Conservation (phyloP, 2,797 vertebrate genomes). For the Melanotaenia maccullochi region DNA sequence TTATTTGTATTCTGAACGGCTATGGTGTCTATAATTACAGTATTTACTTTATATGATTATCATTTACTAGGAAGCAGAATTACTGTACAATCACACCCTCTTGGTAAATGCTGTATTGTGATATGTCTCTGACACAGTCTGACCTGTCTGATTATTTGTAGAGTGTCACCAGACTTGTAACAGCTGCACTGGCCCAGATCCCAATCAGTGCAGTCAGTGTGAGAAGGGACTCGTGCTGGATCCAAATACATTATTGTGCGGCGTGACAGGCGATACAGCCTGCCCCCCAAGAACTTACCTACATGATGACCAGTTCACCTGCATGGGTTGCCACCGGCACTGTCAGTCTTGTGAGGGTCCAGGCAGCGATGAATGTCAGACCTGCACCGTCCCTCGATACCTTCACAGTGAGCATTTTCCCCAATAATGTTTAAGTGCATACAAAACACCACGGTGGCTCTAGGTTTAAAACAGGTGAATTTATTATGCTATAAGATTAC, state of each 20-base stretch:
- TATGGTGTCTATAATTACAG: background rate
- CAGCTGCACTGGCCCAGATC: constrained; percentile 77
- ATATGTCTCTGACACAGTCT: background rate
- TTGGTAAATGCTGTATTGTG: background rate
- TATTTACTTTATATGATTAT: background rate
- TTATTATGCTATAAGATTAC: background rate
- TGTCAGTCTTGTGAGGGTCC: constrained; percentile 82
- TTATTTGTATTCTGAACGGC: background rate
- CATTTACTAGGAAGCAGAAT: background rate
- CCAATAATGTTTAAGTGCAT: background rate
- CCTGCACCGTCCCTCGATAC: constrained; percentile 76
- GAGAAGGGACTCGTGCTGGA: constrained; percentile 82
- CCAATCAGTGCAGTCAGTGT: constrained; percentile 83
- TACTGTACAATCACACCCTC: background rate
- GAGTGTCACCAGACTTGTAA: constrained; percentile 86
- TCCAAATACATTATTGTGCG: constrained; percentile 79
- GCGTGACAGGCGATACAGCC: constrained; percentile 78
- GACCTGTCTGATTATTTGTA: constrained; percentile 46
- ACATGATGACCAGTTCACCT: constrained; percentile 83
- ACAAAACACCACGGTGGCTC: background rate
- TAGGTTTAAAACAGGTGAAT: background rate
- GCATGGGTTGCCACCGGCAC: constrained; percentile 78
- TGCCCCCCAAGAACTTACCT: constrained; percentile 81
- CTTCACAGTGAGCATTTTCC: constrained; percentile 76
- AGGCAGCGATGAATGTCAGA: constrained; percentile 73